Evolutionary conservation across 2,113 vertebrate species (phyloP), one percentile per base, ranked within the genome.

Genomic region (Puma concolor): DNA sequence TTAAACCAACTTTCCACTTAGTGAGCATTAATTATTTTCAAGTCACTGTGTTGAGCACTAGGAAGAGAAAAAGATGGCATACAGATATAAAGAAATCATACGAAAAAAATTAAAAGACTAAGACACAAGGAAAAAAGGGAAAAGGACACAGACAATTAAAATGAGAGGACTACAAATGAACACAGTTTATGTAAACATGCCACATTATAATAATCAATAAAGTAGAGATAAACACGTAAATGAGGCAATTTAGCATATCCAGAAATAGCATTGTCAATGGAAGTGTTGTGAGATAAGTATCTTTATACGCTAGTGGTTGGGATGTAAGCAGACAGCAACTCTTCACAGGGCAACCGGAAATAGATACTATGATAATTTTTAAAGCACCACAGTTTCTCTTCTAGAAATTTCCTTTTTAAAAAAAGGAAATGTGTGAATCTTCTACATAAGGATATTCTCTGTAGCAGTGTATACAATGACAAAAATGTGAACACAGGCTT

Each of bases 1-100:
- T 27, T 88, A 27, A 91, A 95, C 41, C 93, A 95, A 23, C 33
- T 95, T 96, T 80, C 63, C 25, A 83, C 81, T 72, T 82, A 50
- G 7, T 86, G 12, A 94, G 10, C 10, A 90, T 82, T 21, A 87
- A 33, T 86, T 81, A 94, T 64, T 90, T 87, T 84, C 19, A 93
- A 88, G 48, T 95, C 77, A 91, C 67, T 50, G 16, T 64, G 19
- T 4, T 60, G 7, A 36, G 44, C 11, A 60, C n/a, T 15, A 33
- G 44, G 12, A 48, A 84, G 44, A 33, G 52, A 79, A 86, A 44
- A 76, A 76, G 21, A 74, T 14, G 23, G 10, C 29, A 87, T 9
- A 91, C 7, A 86, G 15, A 87, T 25, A 77, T 54, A 95, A 60
- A 93, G 25, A 48, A 92, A 92, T 82, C 27, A 52, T 50, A 64